phyloP scores from a whole-genome alignment of 2,797 vertebrate genomes.

The Pteropus rufus region DNA sequence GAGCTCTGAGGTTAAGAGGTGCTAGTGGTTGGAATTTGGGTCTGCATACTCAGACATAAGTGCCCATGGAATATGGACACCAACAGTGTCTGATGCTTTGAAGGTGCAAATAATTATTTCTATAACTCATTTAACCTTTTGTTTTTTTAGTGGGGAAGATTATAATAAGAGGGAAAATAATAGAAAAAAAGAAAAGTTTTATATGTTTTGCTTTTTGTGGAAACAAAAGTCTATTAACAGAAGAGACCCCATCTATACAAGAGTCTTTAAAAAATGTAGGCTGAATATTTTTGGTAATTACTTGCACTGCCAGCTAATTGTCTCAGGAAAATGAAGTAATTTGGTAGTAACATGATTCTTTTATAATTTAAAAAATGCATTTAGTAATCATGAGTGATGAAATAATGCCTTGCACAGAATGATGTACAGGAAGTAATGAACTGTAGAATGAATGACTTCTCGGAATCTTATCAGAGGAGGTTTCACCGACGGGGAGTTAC shows the following conservation, averaged over 20 bases:
- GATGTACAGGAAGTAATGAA: neutral
- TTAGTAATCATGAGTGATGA: conserved; percentile 42
- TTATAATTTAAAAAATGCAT: neutral
- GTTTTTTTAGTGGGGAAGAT: neutral
- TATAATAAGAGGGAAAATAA: neutral
- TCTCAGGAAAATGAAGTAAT: conserved; percentile 11
- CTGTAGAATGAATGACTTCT: conserved; percentile 12
- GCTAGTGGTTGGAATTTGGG: neutral
- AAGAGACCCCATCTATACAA: neutral
- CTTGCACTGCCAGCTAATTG: neutral
- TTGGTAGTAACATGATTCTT: neutral
- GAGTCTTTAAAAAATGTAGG: neutral
- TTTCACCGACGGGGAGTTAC: neutral
- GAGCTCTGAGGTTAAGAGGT: neutral
- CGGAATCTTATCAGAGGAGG: neutral
- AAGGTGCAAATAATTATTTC: neutral
- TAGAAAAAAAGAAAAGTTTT: neutral
- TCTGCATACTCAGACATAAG: neutral
- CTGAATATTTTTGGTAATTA: neutral
- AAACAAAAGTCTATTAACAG: neutral
- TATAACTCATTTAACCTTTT: neutral
- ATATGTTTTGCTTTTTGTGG: neutral
- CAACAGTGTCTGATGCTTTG: neutral
- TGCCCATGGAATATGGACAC: neutral
- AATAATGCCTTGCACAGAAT: neutral